phyloP scores from a whole-genome alignment of 2,888 invertebrate species.

The Oscheius myriophilus region DNA sequence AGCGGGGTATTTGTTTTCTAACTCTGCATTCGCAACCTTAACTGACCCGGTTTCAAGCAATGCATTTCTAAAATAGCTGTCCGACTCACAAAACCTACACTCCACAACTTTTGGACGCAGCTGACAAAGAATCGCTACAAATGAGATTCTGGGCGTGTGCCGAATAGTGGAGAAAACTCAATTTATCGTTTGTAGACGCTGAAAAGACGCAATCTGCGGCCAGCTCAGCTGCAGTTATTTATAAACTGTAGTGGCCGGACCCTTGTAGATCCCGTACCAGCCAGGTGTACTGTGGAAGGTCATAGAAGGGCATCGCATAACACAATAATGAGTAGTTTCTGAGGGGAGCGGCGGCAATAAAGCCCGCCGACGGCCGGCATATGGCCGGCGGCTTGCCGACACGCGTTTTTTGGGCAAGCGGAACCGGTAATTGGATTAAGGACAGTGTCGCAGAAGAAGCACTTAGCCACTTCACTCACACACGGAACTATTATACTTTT shows the following conservation, averaged over 20 bases:
- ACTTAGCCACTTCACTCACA: too few relatives aligned
- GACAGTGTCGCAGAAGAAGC: constrained; percentile 1
- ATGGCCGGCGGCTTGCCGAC: constrained; percentile 26
- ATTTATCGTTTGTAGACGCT: constrained; percentile 29
- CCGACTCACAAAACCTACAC: too few relatives aligned
- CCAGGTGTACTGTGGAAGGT: constrained; percentile 4
- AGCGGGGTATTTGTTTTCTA: too few relatives aligned
- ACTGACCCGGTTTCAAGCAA: too few relatives aligned
- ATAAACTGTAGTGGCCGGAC: constrained; percentile 14
- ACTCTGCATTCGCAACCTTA: too few relatives aligned
- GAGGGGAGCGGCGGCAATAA: constrained; percentile 27
- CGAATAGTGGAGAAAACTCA: constrained; percentile 28
- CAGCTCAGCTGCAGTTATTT: neutral
- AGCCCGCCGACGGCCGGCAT: constrained; percentile 26
- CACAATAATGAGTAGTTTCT: constrained; percentile 30
- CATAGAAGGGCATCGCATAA: constrained; percentile 27
- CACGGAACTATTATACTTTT: too few relatives aligned
- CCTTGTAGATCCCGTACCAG: neutral
- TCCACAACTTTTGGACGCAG: neutral
- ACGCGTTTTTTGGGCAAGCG: constrained; percentile 15
- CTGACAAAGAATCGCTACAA: constrained; percentile 29
- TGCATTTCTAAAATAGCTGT: too few relatives aligned
- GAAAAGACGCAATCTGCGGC: constrained; percentile 26
- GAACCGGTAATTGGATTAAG: constrained; percentile 24
- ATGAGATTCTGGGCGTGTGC: constrained; percentile 23